phyloP scores from a whole-genome alignment of 2,888 invertebrate species.

The Phengaris alcon region DNA sequence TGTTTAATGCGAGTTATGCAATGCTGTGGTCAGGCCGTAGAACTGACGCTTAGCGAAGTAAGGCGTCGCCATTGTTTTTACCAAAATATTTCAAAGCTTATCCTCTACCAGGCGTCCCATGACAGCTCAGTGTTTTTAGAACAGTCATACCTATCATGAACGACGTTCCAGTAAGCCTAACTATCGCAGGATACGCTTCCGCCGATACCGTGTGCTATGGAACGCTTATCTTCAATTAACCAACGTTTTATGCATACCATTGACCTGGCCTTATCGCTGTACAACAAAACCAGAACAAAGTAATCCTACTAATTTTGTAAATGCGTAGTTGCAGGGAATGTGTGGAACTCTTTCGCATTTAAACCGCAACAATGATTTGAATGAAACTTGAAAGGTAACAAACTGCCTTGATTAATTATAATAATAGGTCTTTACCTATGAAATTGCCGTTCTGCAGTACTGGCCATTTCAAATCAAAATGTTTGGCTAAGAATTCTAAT shows the following conservation, averaged over 20 bases:
- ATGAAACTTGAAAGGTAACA: no score
- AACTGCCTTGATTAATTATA: no score
- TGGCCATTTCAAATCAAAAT: no score
- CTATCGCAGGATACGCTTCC: constrained; percentile 20
- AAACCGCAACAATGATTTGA: background rate
- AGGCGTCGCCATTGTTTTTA: no score
- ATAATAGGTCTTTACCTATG: no score
- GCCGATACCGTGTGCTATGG: constrained; percentile 21
- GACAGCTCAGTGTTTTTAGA: background rate
- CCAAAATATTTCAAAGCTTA: no score
- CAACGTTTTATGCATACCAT: constrained; percentile 13
- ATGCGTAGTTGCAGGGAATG: background rate
- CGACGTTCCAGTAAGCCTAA: background rate
- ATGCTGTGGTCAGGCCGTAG: no score
- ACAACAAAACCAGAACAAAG: background rate
- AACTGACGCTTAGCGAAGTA: no score
- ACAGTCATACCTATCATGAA: constrained; percentile 3
- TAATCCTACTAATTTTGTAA: background rate
- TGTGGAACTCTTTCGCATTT: no score
- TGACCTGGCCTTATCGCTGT: constrained; percentile 13
- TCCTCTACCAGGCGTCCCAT: background rate
- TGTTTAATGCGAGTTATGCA: no score
- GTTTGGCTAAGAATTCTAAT: no score
- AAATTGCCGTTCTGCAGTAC: no score
- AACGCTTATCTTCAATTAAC: constrained; percentile 22